Percentiles rank a stretch among this genome's conserved stretches.
Conservation (phyloP, 2,888 invertebrate genomes). For the Eristalis pertinax region DNA sequence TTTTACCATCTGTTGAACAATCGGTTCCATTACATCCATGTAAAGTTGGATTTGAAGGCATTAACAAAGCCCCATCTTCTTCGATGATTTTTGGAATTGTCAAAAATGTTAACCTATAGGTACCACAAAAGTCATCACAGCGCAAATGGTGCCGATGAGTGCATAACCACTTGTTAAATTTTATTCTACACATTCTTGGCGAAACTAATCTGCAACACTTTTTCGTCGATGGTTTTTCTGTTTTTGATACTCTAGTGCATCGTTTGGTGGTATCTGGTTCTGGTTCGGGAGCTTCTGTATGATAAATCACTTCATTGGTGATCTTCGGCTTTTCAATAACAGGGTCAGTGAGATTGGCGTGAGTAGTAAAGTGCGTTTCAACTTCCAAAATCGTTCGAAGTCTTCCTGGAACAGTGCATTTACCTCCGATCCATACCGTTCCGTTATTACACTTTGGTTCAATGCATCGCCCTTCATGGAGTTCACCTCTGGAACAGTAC, state of each 20-base stretch:
- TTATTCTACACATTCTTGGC: slow-evolving; percentile 65
- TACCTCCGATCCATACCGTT: slow-evolving; percentile 50
- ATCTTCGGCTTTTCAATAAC: neutral
- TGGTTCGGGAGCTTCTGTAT: slow-evolving; percentile 11
- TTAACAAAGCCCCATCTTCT: slow-evolving; percentile 28
- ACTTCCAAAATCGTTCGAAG: slow-evolving; percentile 56
- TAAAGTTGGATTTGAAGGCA: slow-evolving; percentile 58
- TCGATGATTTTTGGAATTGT: slow-evolving; percentile 46
- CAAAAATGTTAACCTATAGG: slow-evolving; percentile 40
- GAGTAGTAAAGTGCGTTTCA: slow-evolving; percentile 32
- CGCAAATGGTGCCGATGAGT: slow-evolving; percentile 60
- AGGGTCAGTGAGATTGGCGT: slow-evolving; percentile 41
- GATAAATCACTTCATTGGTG: slow-evolving; percentile 24
- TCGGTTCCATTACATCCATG: neutral
- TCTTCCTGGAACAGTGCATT: slow-evolving; percentile 38
- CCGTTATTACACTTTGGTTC: slow-evolving; percentile 48
- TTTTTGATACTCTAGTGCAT: neutral
- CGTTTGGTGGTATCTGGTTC: neutral
- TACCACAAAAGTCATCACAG: slow-evolving; percentile 64
- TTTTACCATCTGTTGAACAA: slow-evolving; percentile 30
- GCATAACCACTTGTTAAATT: slow-evolving; percentile 60
- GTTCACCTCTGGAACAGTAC: slow-evolving; percentile 40
- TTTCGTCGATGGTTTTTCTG: neutral
- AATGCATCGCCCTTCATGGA: slow-evolving; percentile 43
- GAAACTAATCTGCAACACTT: slow-evolving; percentile 67